These are phyloP conservation scores for Nyctereutes procyonoides DNA, from an alignment of 2,113 vertebrate species.

Conservation along the genomic window DNA sequence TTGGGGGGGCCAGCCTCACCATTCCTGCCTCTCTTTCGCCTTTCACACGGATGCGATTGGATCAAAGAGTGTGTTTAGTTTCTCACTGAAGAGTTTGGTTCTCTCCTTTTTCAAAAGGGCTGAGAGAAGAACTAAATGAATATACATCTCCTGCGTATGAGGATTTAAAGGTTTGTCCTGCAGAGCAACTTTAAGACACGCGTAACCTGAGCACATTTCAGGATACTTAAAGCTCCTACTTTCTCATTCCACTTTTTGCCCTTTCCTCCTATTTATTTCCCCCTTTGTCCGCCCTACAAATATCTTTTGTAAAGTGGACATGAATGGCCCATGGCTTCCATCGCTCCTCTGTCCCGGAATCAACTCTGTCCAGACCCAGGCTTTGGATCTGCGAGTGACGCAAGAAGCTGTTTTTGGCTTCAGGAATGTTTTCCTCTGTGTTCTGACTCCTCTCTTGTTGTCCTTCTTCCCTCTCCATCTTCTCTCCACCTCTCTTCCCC, in stretches of 20 bases:
- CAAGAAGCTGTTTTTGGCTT: slow-evolving; percentile 71
- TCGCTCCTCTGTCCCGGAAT: not conserved
- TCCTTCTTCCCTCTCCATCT: slow-evolving; percentile 48
- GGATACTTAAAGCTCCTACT: not conserved
- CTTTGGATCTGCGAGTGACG: slow-evolving; percentile 29
- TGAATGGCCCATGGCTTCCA: not conserved
- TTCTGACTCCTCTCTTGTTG: slow-evolving; percentile 61
- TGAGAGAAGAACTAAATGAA: slow-evolving; percentile 28
- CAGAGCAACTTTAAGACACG: not conserved
- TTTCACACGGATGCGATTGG: not conserved
- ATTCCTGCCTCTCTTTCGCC: not conserved
- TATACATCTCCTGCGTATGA: not conserved
- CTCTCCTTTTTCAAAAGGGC: not conserved
- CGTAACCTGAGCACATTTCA: not conserved
- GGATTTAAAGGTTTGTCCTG: not conserved
- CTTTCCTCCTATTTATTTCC: not conserved
- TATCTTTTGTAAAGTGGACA: not conserved
- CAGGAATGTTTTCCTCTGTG: slow-evolving; percentile 62
- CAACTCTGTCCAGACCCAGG: slow-evolving; percentile 44
- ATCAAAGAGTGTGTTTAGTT: not conserved
- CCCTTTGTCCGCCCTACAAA: slow-evolving; percentile 3
- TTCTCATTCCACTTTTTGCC: not conserved
- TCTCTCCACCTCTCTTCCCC: slow-evolving; percentile 57
- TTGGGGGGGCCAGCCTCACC: not conserved
- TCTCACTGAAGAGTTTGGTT: not conserved